Conservation (phyloP, 1,140 invertebrate species). For the Nebria ingens region DNA sequence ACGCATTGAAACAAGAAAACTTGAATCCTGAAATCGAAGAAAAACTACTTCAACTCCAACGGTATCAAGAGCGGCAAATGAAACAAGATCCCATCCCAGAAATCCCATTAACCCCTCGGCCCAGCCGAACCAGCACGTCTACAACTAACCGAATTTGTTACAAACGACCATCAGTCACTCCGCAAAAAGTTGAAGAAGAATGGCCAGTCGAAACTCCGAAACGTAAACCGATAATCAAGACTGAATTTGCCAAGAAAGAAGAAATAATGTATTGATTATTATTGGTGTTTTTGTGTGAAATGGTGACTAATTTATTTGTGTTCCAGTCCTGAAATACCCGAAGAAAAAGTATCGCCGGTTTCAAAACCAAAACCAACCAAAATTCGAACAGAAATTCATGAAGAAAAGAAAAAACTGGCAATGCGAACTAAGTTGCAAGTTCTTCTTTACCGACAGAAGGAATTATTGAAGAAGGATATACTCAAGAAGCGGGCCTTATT, state of each 20-base stretch:
- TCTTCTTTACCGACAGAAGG: constrained; percentile 74
- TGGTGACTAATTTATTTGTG: too few species aligned
- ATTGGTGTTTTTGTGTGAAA: too few species aligned
- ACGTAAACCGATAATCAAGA: constrained; percentile 23
- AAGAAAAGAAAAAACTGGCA: constrained; percentile 42
- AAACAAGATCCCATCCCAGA: constrained; percentile 38
- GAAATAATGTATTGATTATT: constrained; percentile 1
- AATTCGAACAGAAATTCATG: constrained; percentile 30
- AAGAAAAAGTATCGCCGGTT: constrained; percentile 27
- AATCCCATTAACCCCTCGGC: constrained; percentile 19
- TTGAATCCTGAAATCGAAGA: constrained; percentile 88
- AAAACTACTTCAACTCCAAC: constrained; percentile 76
- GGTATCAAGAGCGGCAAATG: constrained; percentile 75
- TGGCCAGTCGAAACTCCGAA: constrained; percentile 47
- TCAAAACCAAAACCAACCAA: neutral
- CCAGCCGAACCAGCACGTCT: constrained; percentile 16
- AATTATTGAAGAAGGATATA: constrained; percentile 87
- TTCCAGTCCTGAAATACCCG: constrained; percentile 19
- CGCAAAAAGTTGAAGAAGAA: constrained; percentile 41
- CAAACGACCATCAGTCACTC: constrained; percentile 27
- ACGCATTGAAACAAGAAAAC: constrained; percentile 74
- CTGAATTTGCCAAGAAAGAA: neutral
- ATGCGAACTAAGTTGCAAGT: constrained; percentile 50
- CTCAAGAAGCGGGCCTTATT: constrained; percentile 78
- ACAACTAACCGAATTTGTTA: constrained; percentile 16